Base-by-base conservation (phyloP, 2,888 invertebrate species). In the Macrophya alboannulata region DNA sequence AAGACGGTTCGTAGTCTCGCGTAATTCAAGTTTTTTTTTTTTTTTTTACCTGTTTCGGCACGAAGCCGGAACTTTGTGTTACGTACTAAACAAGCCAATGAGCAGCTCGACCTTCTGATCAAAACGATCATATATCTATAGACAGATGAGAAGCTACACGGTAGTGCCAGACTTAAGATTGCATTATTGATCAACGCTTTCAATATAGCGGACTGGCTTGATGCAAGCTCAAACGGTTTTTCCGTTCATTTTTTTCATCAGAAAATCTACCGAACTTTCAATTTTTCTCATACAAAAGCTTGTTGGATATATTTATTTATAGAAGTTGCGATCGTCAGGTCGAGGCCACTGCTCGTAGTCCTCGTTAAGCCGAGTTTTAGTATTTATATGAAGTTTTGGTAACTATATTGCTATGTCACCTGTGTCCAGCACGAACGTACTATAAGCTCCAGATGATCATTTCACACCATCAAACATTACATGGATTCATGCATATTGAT, bases 1-100 rank as follows among this genome's bases (percentile, higher is more conserved):
- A 98, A 94, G 98, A 98, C 95, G 98, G 98, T 97, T 93, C 92
- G 93, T 90, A 76, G 3, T 72, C 12, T 40, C 9, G 12, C 31
- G 77, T 40, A 25, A 45, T n/a, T 2, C 43, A 43, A 43, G 8
- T 43, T n/a, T 40, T 40, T 40, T 43, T 62, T 12, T 48, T 4
- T 31, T 31, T 68, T 31, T 68, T 17, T 12, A 3, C 68, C 6
- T 25, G 10, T 68, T 10, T 31, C 37, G 15, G n/a, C 77, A 55
- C 25, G 43, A 51, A 55, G 15, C 55, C 77, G 51, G 25, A 77
- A 77, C 17, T 55, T n/a, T 4, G 9, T 51, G 12, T 12, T 25
- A 31, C 37, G 25, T 68, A 25, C 31, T 55, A 45, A 21, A 45
- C 40, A n/a, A 31, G 8, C 25, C 21, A n/a, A 8, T 25, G 45